phyloP scores from a whole-genome alignment of 2,888 invertebrate genomes.

The Melikaiella ostensackeni region DNA sequence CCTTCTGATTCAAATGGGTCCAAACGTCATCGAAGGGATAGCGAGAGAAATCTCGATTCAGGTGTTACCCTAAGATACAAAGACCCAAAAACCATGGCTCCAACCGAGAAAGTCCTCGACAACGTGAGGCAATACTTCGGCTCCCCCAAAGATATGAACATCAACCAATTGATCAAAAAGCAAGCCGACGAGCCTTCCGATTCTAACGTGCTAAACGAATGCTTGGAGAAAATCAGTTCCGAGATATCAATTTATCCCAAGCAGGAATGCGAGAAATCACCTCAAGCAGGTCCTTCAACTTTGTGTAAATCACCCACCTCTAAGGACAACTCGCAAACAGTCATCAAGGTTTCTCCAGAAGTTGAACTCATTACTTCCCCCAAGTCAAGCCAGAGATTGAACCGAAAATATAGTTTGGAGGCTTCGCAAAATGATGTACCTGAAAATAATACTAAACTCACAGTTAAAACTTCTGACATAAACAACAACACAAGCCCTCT shows the following conservation, averaged over 20 bases:
- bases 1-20: slow-evolving; percentile 2
- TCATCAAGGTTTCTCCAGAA: slow-evolving; percentile 18
- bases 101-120: slow-evolving; percentile 25
- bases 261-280: background rate
- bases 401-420: slow-evolving; percentile 7
- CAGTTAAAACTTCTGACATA: background rate
- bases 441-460: background rate
- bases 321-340: background rate
- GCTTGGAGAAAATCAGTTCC: slow-evolving; percentile 4
- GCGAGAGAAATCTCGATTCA: slow-evolving; percentile 11
- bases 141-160: background rate
- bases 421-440: slow-evolving; percentile 17
- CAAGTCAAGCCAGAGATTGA: background rate
- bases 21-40: slow-evolving; percentile 18
- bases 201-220: background rate
- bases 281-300: background rate
- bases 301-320: background rate
- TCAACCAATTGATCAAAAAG: background rate
- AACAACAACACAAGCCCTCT: background rate
- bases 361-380: slow-evolving; percentile 21
- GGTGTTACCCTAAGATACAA: slow-evolving; percentile 16
- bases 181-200: background rate
- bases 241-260: slow-evolving; percentile 15
- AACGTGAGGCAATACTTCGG: background rate
- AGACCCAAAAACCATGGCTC: slow-evolving; percentile 15